Base-by-base conservation (phyloP, 2,113 vertebrate species). In the Leptobrachium leishanense region DNA sequence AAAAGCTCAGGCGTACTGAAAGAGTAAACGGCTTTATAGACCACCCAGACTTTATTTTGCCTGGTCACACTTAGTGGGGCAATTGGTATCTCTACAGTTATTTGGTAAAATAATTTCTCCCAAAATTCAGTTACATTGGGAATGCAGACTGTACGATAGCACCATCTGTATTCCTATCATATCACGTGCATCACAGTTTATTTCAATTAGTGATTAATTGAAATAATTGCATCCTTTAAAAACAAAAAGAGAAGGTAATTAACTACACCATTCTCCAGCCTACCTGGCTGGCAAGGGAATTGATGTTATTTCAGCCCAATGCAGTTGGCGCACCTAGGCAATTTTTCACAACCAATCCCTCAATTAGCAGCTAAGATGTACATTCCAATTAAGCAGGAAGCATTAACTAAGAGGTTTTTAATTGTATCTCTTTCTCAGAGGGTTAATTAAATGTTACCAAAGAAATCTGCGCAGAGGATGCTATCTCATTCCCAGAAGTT, bases 371-470 rank as follows among this genome's bases (percentile, higher is more conserved):
- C 46, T 9, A 15, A 9, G 69, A 53, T 66, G 63, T 68, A 43
- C 50, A 59, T 72, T 72, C 20, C 53, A 57, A 43, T 40, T 31
- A 42, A 79, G 15, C 69, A 54, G 13, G 44, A 46, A 54, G 20
- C n/a, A 67, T 65, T 57, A 43, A 55, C 77, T 20, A 62, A 74
- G 63, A 74, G 44, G 0, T 0, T 42, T 15, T 5, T 68, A 77
- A 87, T 86, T 88, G 86, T 85, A 86, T 90, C 84, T 82, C 85
- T 88, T 84, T 81, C 87, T 90, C 88, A 86, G 10, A 76, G 74
- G 85, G 86, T 90, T 92, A 91, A 93, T 90, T 92, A 90, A 85
- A 82, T 86, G 55, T 83, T 88, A 82, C 88, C 87, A 88, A 89
- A 82, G 84, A 88, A 89, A 85, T 87, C 82, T 86, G 82, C 84